Evolutionary conservation across 2,888 invertebrate species (phyloP).

Genomic region (Drosophila macrospina): DNA sequence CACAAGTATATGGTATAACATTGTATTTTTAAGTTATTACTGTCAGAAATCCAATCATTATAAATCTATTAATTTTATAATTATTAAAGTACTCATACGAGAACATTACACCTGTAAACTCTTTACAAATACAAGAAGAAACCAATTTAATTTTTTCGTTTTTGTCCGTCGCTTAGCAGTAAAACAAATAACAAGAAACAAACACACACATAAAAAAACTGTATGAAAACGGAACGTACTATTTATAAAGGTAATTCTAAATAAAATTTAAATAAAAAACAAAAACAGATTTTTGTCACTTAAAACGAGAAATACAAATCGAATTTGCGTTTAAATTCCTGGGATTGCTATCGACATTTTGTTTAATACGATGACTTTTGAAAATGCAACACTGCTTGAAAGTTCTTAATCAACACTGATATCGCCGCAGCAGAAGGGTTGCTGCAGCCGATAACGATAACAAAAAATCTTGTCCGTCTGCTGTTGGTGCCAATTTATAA

Average conservation of each 20-base stretch:
- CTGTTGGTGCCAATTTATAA: slow-evolving; percentile 41
- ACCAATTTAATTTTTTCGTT: slow-evolving; percentile 63
- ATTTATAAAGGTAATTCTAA: slow-evolving; percentile 73
- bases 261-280: slow-evolving; percentile 69
- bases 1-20: slow-evolving; percentile 73
- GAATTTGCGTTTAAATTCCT: not conserved
- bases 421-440: slow-evolving; percentile 31
- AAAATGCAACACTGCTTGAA: not conserved
- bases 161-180: slow-evolving; percentile 64
- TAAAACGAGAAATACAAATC: not conserved
- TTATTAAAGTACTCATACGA: slow-evolving; percentile 78
- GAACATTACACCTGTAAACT: slow-evolving; percentile 77
- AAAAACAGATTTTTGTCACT: slow-evolving; percentile 27
- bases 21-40: slow-evolving; percentile 76
- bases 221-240: slow-evolving; percentile 66
- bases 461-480: slow-evolving; percentile 13
- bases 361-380: not conserved
- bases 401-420: slow-evolving; percentile 19
- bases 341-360: not conserved
- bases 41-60: slow-evolving; percentile 79
- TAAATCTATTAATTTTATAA: slow-evolving; percentile 80
- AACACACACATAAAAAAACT: slow-evolving; percentile 49
- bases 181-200: slow-evolving; percentile 41
- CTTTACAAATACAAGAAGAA: slow-evolving; percentile 69
- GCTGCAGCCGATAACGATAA: slow-evolving; percentile 46